Evolutionary conservation across 2,797 vertebrate species (phyloP).

Genomic region (Sternarchorhynchus goeldii): DNA sequence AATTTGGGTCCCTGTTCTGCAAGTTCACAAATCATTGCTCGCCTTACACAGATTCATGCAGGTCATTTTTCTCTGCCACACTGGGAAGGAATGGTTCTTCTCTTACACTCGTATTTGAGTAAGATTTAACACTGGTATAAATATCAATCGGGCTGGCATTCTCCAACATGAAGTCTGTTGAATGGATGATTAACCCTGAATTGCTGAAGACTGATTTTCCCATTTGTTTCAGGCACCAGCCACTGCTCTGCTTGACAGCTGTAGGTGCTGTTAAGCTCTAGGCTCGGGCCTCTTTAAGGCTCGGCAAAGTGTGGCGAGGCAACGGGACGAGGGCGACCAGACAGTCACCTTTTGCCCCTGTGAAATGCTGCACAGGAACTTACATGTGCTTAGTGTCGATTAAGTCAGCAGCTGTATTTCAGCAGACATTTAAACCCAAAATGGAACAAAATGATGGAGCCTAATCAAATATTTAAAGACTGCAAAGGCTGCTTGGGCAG

Average conservation of each 20-base stretch:
- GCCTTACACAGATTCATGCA: conserved; percentile 5
- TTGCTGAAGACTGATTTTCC: conserved; percentile 57
- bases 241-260: conserved; percentile 45
- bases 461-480: conserved; percentile 49
- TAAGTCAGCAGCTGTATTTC: conserved; percentile 55
- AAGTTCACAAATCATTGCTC: conserved; percentile 15
- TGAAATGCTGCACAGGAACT: conserved; percentile 13
- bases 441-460: conserved; percentile 36
- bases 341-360: conserved; percentile 31
- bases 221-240: conserved; percentile 54
- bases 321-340: conserved; percentile 29
- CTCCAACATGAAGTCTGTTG: conserved; percentile 56
- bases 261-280: conserved; percentile 18
- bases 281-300: conserved; percentile 30
- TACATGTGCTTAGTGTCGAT: conserved; percentile 56
- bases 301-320: conserved; percentile 23
- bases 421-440: conserved; percentile 44
- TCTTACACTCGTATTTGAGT: conserved; percentile 34
- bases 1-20: background rate
- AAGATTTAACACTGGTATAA: conserved; percentile 56
- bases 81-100: background rate
- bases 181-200: conserved; percentile 64
- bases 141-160: conserved; percentile 49
- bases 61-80: conserved; percentile 11
- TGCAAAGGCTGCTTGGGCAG: conserved; percentile 21